Percentiles rank a stretch among this genome's conserved stretches.
These are phyloP conservation scores for Apomyelois bistriatella DNA, from an alignment of 2,888 invertebrate genomes.

Conservation along the genomic window DNA sequence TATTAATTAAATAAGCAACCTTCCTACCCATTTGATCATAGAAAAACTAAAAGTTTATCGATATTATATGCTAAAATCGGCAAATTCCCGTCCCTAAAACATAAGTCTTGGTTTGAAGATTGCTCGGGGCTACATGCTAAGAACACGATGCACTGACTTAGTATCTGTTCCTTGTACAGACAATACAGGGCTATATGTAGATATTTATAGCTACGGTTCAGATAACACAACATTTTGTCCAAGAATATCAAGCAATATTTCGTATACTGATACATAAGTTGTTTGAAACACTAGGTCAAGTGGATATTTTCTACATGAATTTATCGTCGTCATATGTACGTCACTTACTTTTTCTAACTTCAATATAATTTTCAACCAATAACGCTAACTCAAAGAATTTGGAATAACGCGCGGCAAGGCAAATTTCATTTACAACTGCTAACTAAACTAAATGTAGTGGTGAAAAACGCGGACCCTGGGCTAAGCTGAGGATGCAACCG, in stretches of 20 bases:
- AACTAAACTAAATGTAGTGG: no score
- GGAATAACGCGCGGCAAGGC: no score
- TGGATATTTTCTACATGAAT: neutral
- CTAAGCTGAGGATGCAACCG: no score
- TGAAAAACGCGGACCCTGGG: no score
- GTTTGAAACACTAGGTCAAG: neutral
- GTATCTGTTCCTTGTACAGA: conserved; percentile 15
- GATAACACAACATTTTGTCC: neutral
- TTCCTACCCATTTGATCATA: no score
- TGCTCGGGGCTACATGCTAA: conserved; percentile 30
- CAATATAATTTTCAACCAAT: no score
- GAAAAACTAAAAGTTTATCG: conserved; percentile 12
- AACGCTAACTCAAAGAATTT: no score
- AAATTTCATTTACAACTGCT: no score
- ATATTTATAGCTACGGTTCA: neutral
- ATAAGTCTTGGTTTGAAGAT: conserved; percentile 30
- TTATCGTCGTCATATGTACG: no score
- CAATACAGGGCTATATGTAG: neutral
- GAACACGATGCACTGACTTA: conserved; percentile 25
- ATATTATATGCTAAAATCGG: conserved; percentile 2
- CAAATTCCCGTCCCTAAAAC: conserved; percentile 24
- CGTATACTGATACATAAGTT: neutral
- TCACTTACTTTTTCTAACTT: no score
- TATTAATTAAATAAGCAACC: no score
- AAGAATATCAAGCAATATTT: neutral